Evolutionary conservation across 1,140 invertebrate genomes (phyloP), one percentile per base, ranked within the genome.

Genomic region (Odontomachus brunneus): DNA sequence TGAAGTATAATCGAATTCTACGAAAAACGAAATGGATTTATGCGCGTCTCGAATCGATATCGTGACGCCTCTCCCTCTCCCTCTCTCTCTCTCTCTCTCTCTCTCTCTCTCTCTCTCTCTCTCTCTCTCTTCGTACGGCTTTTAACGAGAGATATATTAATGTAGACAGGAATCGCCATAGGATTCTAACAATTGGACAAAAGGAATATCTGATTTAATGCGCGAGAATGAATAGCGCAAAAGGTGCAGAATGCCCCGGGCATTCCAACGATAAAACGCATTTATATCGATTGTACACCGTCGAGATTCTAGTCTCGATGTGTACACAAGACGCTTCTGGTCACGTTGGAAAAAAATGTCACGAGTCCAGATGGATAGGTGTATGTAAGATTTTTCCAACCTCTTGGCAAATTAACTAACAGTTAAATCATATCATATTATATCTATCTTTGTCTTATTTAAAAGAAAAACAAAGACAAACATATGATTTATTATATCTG

Each of bases 11-110:
- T 75, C 73, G 73, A 75, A 65, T 76, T 60, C 29, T 33, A 26
- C n/a, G 26, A 76, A 59, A 65, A 65, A 65, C 44, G 60, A 76
- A 76, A 65, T 65, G 60, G 59, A 29, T 63, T 1, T 44, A 29
- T 26, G 63, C n/a, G 62, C 59, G 29, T 63, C 9, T 44, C 59
- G 60, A 75, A n/a, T 63, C 57, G 59, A 75, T 49, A 38, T 26
- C 26, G 44, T 19, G 14, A 33, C 51, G 62, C 26, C 38, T 4
- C 38, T 11, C 38, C 38, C 9, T 11, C 38, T 11, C 38, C 9
- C 38, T 44, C 38, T 44, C 38, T 44, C 9, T 44, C 3, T 44
- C 9, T 0, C 38, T 44, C 9, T 11, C 9, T 4, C 9, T 44
- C 38, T 44, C 9, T 76, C 38, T 49, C 73, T 76, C 33, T 65